Evolutionary conservation across 2,113 vertebrate genomes (phyloP), one percentile per base, ranked within the genome.

Genomic region (Pantherophis guttatus): DNA sequence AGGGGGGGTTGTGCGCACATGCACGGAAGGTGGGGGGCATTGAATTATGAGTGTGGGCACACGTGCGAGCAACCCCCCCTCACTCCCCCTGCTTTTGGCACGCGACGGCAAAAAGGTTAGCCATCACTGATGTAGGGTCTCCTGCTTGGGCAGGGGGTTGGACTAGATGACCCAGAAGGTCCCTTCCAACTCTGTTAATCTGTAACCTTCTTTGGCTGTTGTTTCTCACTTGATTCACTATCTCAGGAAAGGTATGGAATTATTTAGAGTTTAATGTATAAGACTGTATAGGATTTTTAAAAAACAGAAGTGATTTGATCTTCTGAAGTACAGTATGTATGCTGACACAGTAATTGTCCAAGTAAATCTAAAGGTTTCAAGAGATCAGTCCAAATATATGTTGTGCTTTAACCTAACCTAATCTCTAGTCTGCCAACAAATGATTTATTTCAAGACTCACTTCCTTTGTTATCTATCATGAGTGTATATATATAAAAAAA

Each of bases 391-490:
- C 95, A 95, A 93, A 65, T 15, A 0, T 91, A 93, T 94, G 23
- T 93, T 96, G 94, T 93, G 94, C 93, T 95, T 53, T 0, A 97
- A 96, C 92, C 13, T 75, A 39, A 75, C n/a, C n/a, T 75, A 75
- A 95, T 95, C 90, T 93, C 95, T 94, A 92, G 93, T 96, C 93
- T 75, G 92, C 29, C 91, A 96, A 26, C 93, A 96, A 96, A 70
- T 90, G 93, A 94, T 96, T 97, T 97, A 97, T 97, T 97, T 98
- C 96, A 96, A 96, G 96, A 96, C 96, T 97, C 97, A 98, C 94
- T 98, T 97, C 97, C 97, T 94, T 94, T 95, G 95, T 94, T 97
- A 96, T 97, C 95, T 97, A 94, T 96, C 96, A 70, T 97, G 95
- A 54, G 6, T 44, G 54, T 88, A 26, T 94, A 94, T 92, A 24